phyloP scores from a whole-genome alignment of 2,113 vertebrate genomes.

The Anhinga anhinga region DNA sequence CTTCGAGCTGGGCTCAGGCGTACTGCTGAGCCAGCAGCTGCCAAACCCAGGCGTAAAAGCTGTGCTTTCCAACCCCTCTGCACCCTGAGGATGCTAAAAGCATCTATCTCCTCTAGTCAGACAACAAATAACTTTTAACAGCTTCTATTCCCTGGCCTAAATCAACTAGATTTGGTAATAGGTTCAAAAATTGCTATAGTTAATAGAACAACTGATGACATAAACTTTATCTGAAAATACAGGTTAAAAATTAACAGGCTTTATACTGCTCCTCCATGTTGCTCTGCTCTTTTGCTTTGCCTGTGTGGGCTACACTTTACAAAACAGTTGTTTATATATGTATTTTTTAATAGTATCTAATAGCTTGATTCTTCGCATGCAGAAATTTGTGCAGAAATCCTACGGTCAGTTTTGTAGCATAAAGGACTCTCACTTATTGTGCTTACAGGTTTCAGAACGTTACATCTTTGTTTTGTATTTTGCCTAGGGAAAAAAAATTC shows the following conservation, averaged over 20 bases:
- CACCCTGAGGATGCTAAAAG: background rate
- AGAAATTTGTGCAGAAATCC: background rate
- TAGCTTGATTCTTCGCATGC: background rate
- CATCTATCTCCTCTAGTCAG: background rate
- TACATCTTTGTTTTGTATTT: constrained; percentile 21
- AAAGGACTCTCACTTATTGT: background rate
- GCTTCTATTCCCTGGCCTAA: background rate
- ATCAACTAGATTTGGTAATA: background rate
- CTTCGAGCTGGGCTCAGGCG: rapidly evolving
- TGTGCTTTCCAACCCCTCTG: background rate
- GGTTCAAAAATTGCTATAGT: background rate
- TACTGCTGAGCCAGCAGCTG: background rate
- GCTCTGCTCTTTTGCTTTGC: background rate
- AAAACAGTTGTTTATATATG: background rate
- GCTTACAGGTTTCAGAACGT: background rate
- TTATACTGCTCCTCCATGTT: background rate
- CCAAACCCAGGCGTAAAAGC: background rate
- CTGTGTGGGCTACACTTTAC: background rate
- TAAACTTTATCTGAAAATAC: background rate
- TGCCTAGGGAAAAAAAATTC: background rate
- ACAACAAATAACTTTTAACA: background rate
- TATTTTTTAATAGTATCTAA: background rate
- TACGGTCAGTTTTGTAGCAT: background rate
- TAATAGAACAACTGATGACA: background rate
- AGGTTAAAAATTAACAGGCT: constrained; percentile 20